Base-by-base conservation (phyloP, 2,888 invertebrate species). In the Bursaphelenchus okinawaensis region DNA sequence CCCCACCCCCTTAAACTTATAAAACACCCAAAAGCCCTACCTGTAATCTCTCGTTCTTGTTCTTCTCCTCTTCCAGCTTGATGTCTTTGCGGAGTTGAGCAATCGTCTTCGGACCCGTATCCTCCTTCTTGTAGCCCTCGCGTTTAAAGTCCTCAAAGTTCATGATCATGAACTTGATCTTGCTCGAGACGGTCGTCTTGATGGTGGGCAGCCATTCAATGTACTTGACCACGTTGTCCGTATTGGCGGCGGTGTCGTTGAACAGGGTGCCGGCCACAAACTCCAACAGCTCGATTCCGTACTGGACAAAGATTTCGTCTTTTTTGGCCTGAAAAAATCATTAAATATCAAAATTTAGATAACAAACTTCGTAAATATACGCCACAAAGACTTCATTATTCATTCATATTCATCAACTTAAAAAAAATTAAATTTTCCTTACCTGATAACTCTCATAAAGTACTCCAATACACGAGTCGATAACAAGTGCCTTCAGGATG, bases 301-400 rank as follows among this genome's bases (percentile, higher is more conserved):
- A 69, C 59, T 69, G 68, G 16, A 69, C 56, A 54, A 72, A 69
- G 23, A 67, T 66, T n/a, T 69, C 69, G 50, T 69, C 69, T 6
- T 57, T 52, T 27, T 58, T 70, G 16, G n/a, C 40, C 67, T 67
- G 31, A 64, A 65, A 23, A 26, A 16, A 27, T 24, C 6, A 1
- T 16, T 40, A 16, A 40, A 16, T 16, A 19, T 40, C 19, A 19
- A 40, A 40, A 40, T 40, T 40, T 40, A n/a, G n/a, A n/a, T 16
- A 40, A 40, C 2, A 4, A 6, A 40, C 1, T 12, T 40, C 40
- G n/a, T n/a, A 40, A 40, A 40, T n/a, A 40, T 40, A 40, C 29
- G 29, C 7, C 7, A 29, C 29, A 7, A 29, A 29, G 12, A 29
- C 12, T 29, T 12, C 8, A 9, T 29, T 29, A 7, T 29, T 9